Evolutionary conservation across 1,140 invertebrate species (phyloP), one percentile per base, ranked within the genome.

Genomic region (Pararge aegeria): DNA sequence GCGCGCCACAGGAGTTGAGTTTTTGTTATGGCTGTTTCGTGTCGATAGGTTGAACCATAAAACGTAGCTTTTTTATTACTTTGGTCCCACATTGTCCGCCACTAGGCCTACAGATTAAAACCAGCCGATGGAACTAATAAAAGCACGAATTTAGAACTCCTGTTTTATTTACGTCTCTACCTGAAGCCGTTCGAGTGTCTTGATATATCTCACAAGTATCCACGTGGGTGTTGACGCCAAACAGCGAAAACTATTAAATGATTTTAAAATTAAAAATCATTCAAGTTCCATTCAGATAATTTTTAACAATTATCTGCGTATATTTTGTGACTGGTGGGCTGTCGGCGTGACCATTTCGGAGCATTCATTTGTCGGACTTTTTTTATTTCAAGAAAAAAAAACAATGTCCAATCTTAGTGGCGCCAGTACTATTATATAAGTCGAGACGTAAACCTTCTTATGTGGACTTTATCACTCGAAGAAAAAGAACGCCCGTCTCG

Each of bases 31-130:
- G 52, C 55, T 60, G 70, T 57, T 69, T 55, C 64, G 66, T 64
- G 75, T 75, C 73, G 78, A 78, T 78, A 64, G 74, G 70, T 77
- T 81, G 81, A 82, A 52, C 69, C 57, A 70, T 76, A 79, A 80
- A 76, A 78, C 63, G 61, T 50, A 48, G 58, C 72, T 71, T 75
- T 79, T 71, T 72, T 69, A 72, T 70, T 78, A 80, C 71, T 68
- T 68, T 72, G 53, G 44, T 24, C 40, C 68, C 66, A 74, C 67
- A 73, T 70, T 78, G 73, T 76, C 64, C 63, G 65, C 62, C 64
- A 68, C 70, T 70, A 72, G 72, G 68, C 65, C 68, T 66, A 70
- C 51, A 71, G 71, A 76, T 75, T 77, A 75, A 73, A 70, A 68
- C 54, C 54, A 68, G 63, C 44, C 56, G 56, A 62, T 64, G 56